Evolutionary conservation across 1,140 invertebrate genomes (phyloP), one percentile per base, ranked within the genome.

Genomic region (Bombus terrestris): DNA sequence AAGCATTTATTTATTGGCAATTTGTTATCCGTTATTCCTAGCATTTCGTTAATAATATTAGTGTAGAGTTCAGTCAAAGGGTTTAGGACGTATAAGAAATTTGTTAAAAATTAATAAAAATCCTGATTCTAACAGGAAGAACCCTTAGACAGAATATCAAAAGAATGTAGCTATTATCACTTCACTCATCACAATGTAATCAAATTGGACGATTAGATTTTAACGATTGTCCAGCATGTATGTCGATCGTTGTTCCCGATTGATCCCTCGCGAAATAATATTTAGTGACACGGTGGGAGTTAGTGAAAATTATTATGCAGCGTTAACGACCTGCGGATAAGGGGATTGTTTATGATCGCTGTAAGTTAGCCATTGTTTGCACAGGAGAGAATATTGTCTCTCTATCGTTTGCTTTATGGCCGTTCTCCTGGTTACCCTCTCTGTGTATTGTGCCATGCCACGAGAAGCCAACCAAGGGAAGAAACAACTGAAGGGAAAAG

Each of bases 321-420:
- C 85, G 88, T 75, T 90, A 90, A 90, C 89, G 88, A 90, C 88
- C 73, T 86, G 88, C 74, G 87, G 88, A 90, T 90, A 90, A 87
- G 88, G 73, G 69, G 74, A 90, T 89, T 90, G 88, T 90, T 90
- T 90, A 90, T 85, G 89, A 89, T 89, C 81, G 81, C 77, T 78
- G 88, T 90, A 90, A 90, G 89, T 89, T 87, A 89, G 89, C 89
- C 66, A 90, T 90, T 89, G 89, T 90, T 89, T 89, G 89, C 81
- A 68, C 88, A 84, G 62, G n/a, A 85, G 85, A 87, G 85, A 89
- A 89, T 90, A 90, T 90, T 90, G 88, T 90, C 89, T 90, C 85
- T 83, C 85, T 90, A 89, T 89, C 89, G 85, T 85, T 79, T 89
- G 88, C 62, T 90, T 89, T 90, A 90, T 81, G 88, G 73, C 78